Evolutionary conservation across 2,888 invertebrate species (phyloP), one percentile per base, ranked within the genome.

Genomic region (Pristionchus fissidentatus): DNA sequence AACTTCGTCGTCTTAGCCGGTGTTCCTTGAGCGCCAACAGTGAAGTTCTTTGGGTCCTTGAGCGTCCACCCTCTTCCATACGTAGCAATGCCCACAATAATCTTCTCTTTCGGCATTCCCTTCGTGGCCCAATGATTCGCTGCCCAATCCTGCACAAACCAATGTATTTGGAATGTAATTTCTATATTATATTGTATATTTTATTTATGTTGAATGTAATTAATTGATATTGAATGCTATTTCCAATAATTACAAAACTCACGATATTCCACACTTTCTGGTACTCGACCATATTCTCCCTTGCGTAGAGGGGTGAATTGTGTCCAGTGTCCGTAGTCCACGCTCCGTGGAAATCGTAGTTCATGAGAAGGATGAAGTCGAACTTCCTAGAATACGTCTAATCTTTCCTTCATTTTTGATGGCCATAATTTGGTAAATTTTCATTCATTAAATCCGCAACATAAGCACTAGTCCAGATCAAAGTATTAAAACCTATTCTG

Each of bases 111-210:
- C 32, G 91, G 91, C 90, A 91, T 88, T 43, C 91, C 91, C 73
- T 89, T 86, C 43, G 86, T 84, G 29, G 84, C 84, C 93, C 96
- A 96, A 93, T 95, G 95, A 90, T 95, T 95, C 75, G 97, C 95
- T 0, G 97, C 96, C 93, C 95, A 95, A 92, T 96, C 96, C 95
- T 86, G 70, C 19, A 38, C 22, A 41, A 7, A 43, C 60, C 19
- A 60, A 15, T 60, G n/a, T n/a, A n/a, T 57, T 84, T 77, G n/a
- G 41, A 52, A 38, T 41, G n/a, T n/a, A n/a, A n/a, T n/a, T n/a
- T n/a, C n/a, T 49, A 49, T 13, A 49, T 19, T 13, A 55, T 22
- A 19, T 55, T 22, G 55, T 5, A n/a, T n/a, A n/a, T n/a, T n/a
- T n/a, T n/a, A n/a, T n/a, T n/a, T n/a, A n/a, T n/a, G n/a, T n/a